Base-by-base conservation (phyloP, 2,113 vertebrate species). In the Chionomys nivalis region DNA sequence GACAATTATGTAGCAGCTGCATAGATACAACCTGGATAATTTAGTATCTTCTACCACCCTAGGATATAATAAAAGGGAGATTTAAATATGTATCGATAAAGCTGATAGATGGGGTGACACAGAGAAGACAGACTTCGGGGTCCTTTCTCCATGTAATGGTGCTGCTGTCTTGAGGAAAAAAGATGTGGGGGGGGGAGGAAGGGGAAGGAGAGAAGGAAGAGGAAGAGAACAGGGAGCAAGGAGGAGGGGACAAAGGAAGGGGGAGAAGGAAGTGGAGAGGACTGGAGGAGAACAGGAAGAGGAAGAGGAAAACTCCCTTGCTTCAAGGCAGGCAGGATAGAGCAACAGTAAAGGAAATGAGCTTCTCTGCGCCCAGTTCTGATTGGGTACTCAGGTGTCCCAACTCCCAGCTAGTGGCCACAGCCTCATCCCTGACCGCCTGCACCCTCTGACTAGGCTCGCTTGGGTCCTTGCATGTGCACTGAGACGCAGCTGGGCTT, bases 1-100 rank as follows among this genome's bases (percentile, higher is more conserved):
- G 83, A 82, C 91, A 93, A 91, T 96, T 83, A 93, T 31, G 75
- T 55, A 96, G 93, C n/a, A 96, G 75, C 83, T 95, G 96, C 96
- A 89, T 23, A 96, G 83, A 82, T 55, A n/a, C 31, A 3, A 4
- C 89, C n/a, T 21, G 63, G 70, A 3, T 7, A 73, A 86, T 61
- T 76, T 68, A 85, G 91, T 28, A 31, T 87, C 86, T 98, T 66
- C 93, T 66, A 19, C 79, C 52, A 91, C 49, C 49, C 36, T 87
- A 68, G 95, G 42, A 97, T 49, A 82, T 8, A 79, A 88, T 85
- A 93, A 95, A 96, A 93, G 52, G 24, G 28, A 91, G 83, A 86
- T 75, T 94, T 95, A 92, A 94, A 78, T 44, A 76, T 49, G 7
- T 70, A 78, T 63, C 82, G 31, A n/a, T 79, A 91, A 96, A 85